Evolutionary conservation across 1,140 invertebrate genomes (phyloP).

Genomic region (Adoxophyes honmai): DNA sequence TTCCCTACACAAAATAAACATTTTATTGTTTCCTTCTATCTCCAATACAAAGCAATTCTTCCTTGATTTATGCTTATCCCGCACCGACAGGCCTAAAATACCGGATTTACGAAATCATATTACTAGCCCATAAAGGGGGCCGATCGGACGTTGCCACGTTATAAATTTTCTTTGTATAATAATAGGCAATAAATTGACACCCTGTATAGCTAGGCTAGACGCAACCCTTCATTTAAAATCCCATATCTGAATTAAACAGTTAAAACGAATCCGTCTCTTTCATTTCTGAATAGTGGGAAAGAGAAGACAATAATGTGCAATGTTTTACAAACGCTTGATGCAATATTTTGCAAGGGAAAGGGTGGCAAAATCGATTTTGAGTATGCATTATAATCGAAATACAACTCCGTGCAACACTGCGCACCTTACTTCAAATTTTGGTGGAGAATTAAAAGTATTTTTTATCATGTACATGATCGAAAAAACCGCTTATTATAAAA

Average conservation of each 20-base stretch:
- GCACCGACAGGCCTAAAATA: slow-evolving; percentile 15
- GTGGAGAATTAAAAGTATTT: no score
- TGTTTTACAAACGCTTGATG: background rate
- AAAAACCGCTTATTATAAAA: no score
- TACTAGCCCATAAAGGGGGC: slow-evolving; percentile 33
- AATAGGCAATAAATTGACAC: slow-evolving; percentile 67
- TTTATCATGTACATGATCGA: no score
- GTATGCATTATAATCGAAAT: slow-evolving; percentile 2
- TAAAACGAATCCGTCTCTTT: no score
- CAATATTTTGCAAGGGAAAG: background rate
- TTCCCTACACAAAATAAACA: no score
- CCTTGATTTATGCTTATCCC: slow-evolving; percentile 24
- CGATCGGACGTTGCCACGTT: slow-evolving; percentile 60
- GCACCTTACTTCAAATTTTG: no score
- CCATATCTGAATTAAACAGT: background rate
- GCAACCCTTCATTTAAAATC: slow-evolving; percentile 39
- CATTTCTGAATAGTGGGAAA: no score
- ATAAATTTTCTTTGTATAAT: slow-evolving; percentile 66
- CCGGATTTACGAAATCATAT: slow-evolving; percentile 26
- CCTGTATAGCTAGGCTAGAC: slow-evolving; percentile 26
- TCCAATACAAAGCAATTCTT: slow-evolving; percentile 4
- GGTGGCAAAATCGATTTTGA: background rate
- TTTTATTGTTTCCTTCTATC: no score
- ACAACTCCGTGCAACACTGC: background rate
- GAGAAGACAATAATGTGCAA: background rate